Evolutionary conservation across 1,140 invertebrate species (phyloP).

Genomic region (Cotesia glomerata): DNA sequence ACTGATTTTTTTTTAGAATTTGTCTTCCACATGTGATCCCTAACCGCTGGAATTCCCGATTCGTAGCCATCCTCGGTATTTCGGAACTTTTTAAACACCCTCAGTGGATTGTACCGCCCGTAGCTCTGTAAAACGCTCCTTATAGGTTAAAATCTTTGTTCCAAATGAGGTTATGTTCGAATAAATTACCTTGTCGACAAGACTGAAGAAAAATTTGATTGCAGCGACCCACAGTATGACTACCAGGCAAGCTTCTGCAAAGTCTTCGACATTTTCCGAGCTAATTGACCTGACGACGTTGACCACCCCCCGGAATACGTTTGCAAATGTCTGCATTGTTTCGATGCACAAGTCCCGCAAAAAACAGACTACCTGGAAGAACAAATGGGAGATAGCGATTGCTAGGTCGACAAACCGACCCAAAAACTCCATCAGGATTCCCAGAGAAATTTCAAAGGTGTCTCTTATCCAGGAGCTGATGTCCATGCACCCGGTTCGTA

Average conservation of each 20-base stretch:
- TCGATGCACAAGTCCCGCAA: constrained; percentile 48
- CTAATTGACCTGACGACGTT: constrained; percentile 43
- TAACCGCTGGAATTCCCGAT: background rate
- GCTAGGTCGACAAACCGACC: constrained; percentile 44
- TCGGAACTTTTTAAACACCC: background rate
- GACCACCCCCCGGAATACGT: constrained; percentile 47
- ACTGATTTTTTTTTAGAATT: background rate
- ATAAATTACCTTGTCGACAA: constrained; percentile 38
- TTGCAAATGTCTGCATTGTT: constrained; percentile 49
- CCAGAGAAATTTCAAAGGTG: constrained; percentile 42
- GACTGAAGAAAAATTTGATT: constrained; percentile 35
- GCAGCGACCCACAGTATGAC: constrained; percentile 46
- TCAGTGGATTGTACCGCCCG: constrained; percentile 12
- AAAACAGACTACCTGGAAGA: constrained; percentile 46
- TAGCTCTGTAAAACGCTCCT: constrained; percentile 6
- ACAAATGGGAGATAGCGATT: constrained; percentile 43
- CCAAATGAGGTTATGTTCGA: background rate
- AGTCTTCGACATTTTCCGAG: constrained; percentile 51
- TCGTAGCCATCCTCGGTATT: constrained; percentile 5
- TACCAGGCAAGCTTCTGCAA: constrained; percentile 49
- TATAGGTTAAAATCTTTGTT: no score
- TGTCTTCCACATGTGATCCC: background rate
- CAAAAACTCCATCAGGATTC: constrained; percentile 47
- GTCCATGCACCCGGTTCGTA: constrained; percentile 33
- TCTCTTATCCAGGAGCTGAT: constrained; percentile 44